A percentile compares a stretch with the other conserved stretches of the same genome.
These are phyloP conservation scores for Heliconius sara DNA, from an alignment of 2,888 invertebrate genomes.

Conservation along the genomic window DNA sequence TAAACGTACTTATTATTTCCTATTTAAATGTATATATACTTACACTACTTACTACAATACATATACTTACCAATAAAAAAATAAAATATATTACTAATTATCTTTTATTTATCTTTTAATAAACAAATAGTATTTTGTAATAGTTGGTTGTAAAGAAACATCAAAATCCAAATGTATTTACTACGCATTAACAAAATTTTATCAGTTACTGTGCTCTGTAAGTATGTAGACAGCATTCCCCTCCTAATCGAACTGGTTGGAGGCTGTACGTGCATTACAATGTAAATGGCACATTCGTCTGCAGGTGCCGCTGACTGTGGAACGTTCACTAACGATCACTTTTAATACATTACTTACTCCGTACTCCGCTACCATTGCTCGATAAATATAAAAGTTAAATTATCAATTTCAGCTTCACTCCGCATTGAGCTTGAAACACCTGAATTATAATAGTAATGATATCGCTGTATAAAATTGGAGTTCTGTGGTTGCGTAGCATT, in stretches of 20 bases:
- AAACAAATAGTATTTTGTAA: not conserved
- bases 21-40: not conserved
- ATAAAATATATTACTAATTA: not conserved
- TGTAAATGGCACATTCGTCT: slow-evolving; percentile 81
- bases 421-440: slow-evolving; percentile 35
- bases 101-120: not conserved
- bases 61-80: not conserved
- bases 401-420: slow-evolving; percentile 49
- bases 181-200: slow-evolving; percentile 44
- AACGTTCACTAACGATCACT: slow-evolving; percentile 57
- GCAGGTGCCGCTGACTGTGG: slow-evolving; percentile 77
- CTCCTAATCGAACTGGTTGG: slow-evolving; percentile 78
- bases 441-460: slow-evolving; percentile 38
- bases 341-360: slow-evolving; percentile 55
- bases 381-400: slow-evolving; percentile 41
- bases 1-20: not conserved
- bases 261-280: slow-evolving; percentile 77
- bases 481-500: slow-evolving; percentile 47
- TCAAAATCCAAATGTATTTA: slow-evolving; percentile 18
- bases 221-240: slow-evolving; percentile 75
- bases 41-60: too few species aligned
- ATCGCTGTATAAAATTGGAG: slow-evolving; percentile 8
- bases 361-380: slow-evolving; percentile 61
- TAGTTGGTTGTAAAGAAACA: not conserved
- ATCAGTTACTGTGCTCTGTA: slow-evolving; percentile 44